These are phyloP conservation scores for Carposina sasakii DNA, from an alignment of 1,140 invertebrate species.

Conservation along the genomic window DNA sequence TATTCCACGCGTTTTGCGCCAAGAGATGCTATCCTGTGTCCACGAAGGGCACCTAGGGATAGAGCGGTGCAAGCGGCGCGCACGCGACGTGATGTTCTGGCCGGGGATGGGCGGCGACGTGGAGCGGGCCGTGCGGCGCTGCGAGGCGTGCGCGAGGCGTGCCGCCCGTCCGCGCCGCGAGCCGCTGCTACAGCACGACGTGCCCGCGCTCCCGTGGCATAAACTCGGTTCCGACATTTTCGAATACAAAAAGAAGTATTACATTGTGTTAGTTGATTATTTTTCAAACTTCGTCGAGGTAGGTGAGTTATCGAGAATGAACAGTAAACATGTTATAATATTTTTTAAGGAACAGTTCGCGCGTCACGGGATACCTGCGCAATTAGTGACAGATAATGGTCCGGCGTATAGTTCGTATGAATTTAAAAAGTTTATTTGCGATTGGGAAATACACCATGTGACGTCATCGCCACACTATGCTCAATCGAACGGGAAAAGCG, in stretches of 20 bases:
- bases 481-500: constrained; percentile 45
- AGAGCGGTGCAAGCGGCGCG: constrained; percentile 34
- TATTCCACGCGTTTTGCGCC: constrained; percentile 35
- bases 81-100: constrained; percentile 50
- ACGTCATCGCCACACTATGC: constrained; percentile 33
- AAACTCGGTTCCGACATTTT: constrained; percentile 46
- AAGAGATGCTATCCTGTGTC: constrained; percentile 36
- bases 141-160: constrained; percentile 20
- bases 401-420: constrained; percentile 40
- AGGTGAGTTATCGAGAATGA: constrained; percentile 10
- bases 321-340: constrained; percentile 3
- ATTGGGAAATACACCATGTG: constrained; percentile 37
- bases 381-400: constrained; percentile 50
- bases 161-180: constrained; percentile 18
- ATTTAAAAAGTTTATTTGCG: constrained; percentile 39
- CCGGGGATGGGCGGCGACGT: constrained; percentile 42
- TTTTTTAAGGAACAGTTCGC: constrained; percentile 38
- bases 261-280: constrained; percentile 32
- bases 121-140: constrained; percentile 30
- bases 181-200: constrained; percentile 28
- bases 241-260: constrained; percentile 21
- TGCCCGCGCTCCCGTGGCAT: constrained; percentile 33
- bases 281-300: constrained; percentile 31
- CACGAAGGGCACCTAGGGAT: constrained; percentile 43
- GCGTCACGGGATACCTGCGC: constrained; percentile 46